Conservation (phyloP, 2,888 invertebrate species). For the Pogonocherus hispidulus region DNA sequence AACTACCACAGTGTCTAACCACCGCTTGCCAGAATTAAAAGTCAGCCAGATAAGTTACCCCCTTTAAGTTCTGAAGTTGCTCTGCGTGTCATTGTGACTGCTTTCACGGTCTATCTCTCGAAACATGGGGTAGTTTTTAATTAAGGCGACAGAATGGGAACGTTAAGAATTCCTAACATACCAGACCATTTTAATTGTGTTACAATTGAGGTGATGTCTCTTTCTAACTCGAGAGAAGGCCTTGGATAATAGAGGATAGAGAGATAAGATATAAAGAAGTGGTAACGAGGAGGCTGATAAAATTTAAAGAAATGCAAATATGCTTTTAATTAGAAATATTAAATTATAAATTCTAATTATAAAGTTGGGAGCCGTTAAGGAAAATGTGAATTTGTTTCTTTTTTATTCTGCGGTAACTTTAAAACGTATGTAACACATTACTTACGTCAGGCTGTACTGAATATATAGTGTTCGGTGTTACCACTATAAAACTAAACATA, state of each 20-base stretch:
- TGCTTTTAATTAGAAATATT: slow-evolving; percentile 67
- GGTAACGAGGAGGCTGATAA: slow-evolving; percentile 53
- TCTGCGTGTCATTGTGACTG: slow-evolving; percentile 27
- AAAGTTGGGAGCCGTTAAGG: slow-evolving; percentile 40
- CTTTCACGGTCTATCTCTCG: slow-evolving; percentile 53
- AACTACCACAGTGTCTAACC: slow-evolving; percentile 67
- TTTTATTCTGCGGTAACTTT: not conserved
- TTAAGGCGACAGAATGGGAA: slow-evolving; percentile 68
- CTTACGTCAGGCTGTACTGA: too few species aligned
- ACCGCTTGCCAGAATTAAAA: slow-evolving; percentile 63
- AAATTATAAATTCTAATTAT: slow-evolving; percentile 64
- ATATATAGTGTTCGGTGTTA: too few species aligned
- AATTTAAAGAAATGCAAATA: slow-evolving; percentile 63
- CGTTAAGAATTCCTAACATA: slow-evolving; percentile 69
- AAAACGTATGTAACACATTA: not conserved
- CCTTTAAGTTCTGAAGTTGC: slow-evolving; percentile 14
- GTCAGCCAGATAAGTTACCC: slow-evolving; percentile 53
- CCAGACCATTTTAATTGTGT: slow-evolving; percentile 65
- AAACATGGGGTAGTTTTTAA: slow-evolving; percentile 67
- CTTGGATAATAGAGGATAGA: slow-evolving; percentile 37
- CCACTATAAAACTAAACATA: too few species aligned
- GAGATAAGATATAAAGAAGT: slow-evolving; percentile 52
- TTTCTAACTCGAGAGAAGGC: slow-evolving; percentile 36
- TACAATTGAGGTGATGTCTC: slow-evolving; percentile 60
- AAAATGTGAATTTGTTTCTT: slow-evolving; percentile 12